A percentile compares a stretch with the other conserved stretches of the same genome.
Conservation (phyloP, 2,888 invertebrate species). For the Heliconius charithonia region DNA sequence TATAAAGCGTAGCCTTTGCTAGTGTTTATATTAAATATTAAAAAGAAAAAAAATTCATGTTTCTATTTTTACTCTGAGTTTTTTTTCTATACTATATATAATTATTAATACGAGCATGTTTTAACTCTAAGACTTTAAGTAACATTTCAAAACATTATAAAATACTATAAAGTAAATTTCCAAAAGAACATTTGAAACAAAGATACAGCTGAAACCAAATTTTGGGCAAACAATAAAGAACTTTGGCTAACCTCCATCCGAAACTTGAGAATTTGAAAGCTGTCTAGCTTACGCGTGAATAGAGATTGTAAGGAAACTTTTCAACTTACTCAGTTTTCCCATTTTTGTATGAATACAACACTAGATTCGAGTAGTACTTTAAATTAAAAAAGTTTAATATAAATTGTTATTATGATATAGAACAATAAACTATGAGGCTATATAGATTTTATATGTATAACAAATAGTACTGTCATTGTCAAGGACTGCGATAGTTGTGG, state of each 20-base stretch:
- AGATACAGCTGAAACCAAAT: constrained; percentile 28
- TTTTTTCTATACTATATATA: not conserved
- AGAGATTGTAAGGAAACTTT: constrained; percentile 24
- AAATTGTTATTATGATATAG: not conserved
- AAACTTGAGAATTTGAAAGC: constrained; percentile 32
- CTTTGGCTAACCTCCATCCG: constrained; percentile 29
- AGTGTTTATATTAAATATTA: too few relatives aligned
- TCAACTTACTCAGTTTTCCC: constrained; percentile 14
- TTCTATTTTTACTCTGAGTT: too few relatives aligned
- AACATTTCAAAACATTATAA: not conserved
- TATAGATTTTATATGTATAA: too few relatives aligned
- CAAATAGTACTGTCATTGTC: too few relatives aligned
- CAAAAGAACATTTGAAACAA: constrained; percentile 28
- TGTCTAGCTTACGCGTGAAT: constrained; percentile 25
- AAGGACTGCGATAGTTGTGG: too few relatives aligned
- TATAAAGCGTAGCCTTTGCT: too few relatives aligned
- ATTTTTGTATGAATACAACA: constrained; percentile 20
- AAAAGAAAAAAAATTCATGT: too few relatives aligned
- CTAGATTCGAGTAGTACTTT: not conserved
- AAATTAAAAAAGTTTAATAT: not conserved
- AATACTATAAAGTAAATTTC: constrained; percentile 20
- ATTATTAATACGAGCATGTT: not conserved
- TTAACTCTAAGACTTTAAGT: not conserved
- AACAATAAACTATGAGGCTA: not conserved
- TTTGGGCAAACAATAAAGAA: constrained; percentile 34